These are phyloP conservation scores for Oreohelix idahoensis DNA, from an alignment of 1,140 invertebrate genomes.

Conservation along the genomic window DNA sequence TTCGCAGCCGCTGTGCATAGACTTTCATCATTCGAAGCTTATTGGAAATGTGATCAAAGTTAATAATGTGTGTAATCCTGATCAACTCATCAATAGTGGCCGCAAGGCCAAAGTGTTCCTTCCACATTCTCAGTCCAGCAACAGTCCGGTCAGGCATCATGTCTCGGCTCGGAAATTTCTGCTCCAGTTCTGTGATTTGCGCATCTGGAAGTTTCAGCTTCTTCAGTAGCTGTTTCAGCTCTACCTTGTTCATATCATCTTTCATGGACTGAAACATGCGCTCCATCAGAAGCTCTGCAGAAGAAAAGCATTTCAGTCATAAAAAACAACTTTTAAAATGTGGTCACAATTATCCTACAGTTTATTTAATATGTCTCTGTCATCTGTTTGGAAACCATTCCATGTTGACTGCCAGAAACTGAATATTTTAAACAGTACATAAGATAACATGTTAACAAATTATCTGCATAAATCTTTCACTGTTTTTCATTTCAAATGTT, in stretches of 20 bases:
- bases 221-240: conserved; percentile 66
- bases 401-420: too few species aligned
- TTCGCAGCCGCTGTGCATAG: conserved; percentile 54
- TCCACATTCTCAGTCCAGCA: conserved; percentile 64
- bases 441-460: too few species aligned
- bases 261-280: conserved; percentile 68
- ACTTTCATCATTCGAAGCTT: conserved; percentile 67
- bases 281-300: conserved; percentile 63
- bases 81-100: conserved; percentile 68
- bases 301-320: background rate
- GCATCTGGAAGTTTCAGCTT: conserved; percentile 67
- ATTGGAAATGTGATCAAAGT: conserved; percentile 59
- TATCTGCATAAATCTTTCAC: too few species aligned
- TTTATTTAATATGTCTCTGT: too few species aligned
- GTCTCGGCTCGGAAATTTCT: conserved; percentile 64
- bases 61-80: conserved; percentile 66
- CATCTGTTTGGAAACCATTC: too few species aligned
- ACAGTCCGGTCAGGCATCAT: conserved; percentile 62
- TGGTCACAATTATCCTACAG: too few species aligned
- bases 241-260: conserved; percentile 62
- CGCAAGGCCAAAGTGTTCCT: conserved; percentile 56
- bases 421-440: too few species aligned
- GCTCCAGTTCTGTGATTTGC: conserved; percentile 65
- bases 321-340: too few species aligned
- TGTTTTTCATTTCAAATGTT: too few species aligned